These are phyloP conservation scores for Coregonus sp. DNA, from an alignment of 2,797 vertebrate species.

Conservation along the genomic window DNA sequence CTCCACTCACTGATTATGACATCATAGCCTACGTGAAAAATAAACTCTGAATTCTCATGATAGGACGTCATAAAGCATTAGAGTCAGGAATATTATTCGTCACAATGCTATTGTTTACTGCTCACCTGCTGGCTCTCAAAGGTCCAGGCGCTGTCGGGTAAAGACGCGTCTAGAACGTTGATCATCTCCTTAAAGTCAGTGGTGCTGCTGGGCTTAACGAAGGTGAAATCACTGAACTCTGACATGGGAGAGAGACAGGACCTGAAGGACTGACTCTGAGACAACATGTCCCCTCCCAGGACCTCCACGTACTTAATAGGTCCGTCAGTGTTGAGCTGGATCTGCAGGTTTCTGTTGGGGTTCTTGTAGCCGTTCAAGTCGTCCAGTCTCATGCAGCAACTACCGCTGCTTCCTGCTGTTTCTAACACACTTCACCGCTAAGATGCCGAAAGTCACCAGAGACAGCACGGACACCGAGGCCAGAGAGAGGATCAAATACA, in stretches of 20 bases:
- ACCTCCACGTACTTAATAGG: slow-evolving; percentile 62
- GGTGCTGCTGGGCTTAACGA: slow-evolving; percentile 47
- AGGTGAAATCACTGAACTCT: slow-evolving; percentile 41
- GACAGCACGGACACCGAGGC: slow-evolving; percentile 40
- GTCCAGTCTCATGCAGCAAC: slow-evolving; percentile 42
- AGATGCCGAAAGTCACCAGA: slow-evolving; percentile 36
- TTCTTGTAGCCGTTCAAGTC: slow-evolving; percentile 46
- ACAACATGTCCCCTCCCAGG: slow-evolving; percentile 48
- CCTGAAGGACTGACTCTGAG: slow-evolving; percentile 42
- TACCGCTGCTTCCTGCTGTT: slow-evolving; percentile 35
- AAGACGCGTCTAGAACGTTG: slow-evolving; percentile 67
- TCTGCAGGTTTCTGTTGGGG: slow-evolving; percentile 57
- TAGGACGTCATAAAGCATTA: background rate
- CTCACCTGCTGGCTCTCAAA: slow-evolving; percentile 77
- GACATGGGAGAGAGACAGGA: slow-evolving; percentile 41
- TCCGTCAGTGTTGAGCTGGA: slow-evolving; percentile 58
- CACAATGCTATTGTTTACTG: background rate
- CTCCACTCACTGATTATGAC: too few species aligned
- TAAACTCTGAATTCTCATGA: too few species aligned
- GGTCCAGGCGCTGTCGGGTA: slow-evolving; percentile 71
- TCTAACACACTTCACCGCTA: slow-evolving; percentile 43
- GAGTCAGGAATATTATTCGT: background rate
- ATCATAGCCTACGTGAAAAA: too few species aligned
- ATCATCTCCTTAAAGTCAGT: slow-evolving; percentile 70
- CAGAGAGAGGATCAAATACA: slow-evolving; percentile 51